Evolutionary conservation across 2,113 vertebrate genomes (phyloP).

Genomic region (Gyps fulvus): DNA sequence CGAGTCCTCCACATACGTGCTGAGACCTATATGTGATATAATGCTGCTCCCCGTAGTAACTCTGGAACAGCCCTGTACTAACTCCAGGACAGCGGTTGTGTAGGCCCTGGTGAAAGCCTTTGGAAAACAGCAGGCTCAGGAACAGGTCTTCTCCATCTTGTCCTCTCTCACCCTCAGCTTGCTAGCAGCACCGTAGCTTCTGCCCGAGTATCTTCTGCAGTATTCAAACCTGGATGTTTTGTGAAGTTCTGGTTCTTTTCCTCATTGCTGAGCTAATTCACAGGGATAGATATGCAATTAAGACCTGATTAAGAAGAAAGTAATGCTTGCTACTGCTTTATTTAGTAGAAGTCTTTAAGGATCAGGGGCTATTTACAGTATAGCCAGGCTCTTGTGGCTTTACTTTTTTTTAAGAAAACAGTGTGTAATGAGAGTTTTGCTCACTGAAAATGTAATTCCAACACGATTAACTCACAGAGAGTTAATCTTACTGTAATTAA

Average conservation of each 20-base stretch:
- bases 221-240: background rate
- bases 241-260: background rate
- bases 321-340: background rate
- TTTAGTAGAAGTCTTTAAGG: background rate
- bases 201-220: background rate
- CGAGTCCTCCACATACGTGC: rapidly evolving
- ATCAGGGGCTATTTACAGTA: background rate
- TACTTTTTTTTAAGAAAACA: background rate
- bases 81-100: background rate
- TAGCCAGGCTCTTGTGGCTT: background rate
- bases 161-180: background rate
- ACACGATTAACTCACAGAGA: background rate
- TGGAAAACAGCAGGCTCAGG: background rate
- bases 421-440: background rate
- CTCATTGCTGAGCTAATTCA: background rate
- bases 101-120: background rate
- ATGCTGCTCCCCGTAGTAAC: background rate
- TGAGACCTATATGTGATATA: background rate
- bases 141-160: background rate
- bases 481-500: background rate
- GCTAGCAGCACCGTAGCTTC: background rate
- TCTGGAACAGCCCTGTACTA: background rate
- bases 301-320: background rate
- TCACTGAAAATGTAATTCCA: background rate
- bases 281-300: background rate